Evolutionary conservation across 2,113 vertebrate species (phyloP).

Genomic region (Zingel zingel): DNA sequence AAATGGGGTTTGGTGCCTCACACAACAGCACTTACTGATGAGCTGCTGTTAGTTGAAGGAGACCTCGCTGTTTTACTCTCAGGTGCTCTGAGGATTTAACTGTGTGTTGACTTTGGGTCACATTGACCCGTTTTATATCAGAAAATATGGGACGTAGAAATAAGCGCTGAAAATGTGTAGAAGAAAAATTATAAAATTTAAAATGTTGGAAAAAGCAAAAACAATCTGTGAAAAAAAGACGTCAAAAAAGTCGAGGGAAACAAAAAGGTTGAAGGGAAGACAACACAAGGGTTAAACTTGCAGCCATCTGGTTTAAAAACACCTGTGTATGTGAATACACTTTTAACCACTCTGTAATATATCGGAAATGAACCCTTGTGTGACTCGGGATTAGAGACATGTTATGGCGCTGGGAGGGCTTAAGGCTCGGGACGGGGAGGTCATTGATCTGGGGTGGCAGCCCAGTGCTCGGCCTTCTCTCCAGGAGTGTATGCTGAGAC

Average conservation of each 20-base stretch:
- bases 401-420: slow-evolving; percentile 27
- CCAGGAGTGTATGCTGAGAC: slow-evolving; percentile 29
- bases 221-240: too few species aligned
- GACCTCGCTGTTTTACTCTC: slow-evolving; percentile 34
- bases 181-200: too few species aligned
- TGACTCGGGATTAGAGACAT: slow-evolving; percentile 33
- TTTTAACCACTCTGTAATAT: slow-evolving; percentile 24
- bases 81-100: slow-evolving; percentile 23
- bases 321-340: background rate
- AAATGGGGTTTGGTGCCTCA: background rate
- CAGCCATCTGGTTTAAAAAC: slow-evolving; percentile 32
- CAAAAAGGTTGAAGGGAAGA: too few species aligned
- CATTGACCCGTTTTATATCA: too few species aligned
- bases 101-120: too few species aligned
- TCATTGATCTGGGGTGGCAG: slow-evolving; percentile 48
- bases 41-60: slow-evolving; percentile 9
- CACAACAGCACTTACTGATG: slow-evolving; percentile 1
- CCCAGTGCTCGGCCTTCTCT: slow-evolving; percentile 27
- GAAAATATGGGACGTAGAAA: too few species aligned
- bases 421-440: background rate
- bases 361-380: slow-evolving; percentile 18
- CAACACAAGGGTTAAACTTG: too few species aligned
- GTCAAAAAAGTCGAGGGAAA: too few species aligned
- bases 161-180: too few species aligned
- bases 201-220: too few species aligned